Evolutionary conservation across 1,140 invertebrate genomes (phyloP).

Genomic region (Pseudomyrmex dendroicus): DNA sequence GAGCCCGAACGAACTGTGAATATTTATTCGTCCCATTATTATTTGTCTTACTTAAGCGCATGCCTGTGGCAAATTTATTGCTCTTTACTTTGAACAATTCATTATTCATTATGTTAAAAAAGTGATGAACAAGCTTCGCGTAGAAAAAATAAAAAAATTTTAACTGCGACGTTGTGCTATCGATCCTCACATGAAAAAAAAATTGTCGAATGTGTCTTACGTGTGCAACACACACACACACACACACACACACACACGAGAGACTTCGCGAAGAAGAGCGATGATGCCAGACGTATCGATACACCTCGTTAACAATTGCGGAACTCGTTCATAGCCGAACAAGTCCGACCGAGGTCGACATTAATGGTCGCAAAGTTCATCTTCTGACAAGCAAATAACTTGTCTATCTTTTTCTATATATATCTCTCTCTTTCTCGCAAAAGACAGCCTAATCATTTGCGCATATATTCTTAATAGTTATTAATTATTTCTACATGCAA

Average conservation of each 20-base stretch:
- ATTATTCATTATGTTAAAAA: no score
- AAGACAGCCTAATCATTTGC: background rate
- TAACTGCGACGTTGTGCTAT: constrained; percentile 1
- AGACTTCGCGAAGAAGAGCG: background rate
- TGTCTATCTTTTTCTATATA: background rate
- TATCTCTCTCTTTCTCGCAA: background rate
- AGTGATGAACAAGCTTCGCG: background rate
- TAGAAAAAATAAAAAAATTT: background rate
- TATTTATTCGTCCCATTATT: no score
- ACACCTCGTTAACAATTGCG: constrained; percentile 9
- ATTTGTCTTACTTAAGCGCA: no score
- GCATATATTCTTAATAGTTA: background rate
- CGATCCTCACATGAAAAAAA: constrained; percentile 13
- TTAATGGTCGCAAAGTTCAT: constrained; percentile 62
- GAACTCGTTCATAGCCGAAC: constrained; percentile 34
- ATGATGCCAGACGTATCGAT: constrained; percentile 1
- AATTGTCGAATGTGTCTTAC: background rate
- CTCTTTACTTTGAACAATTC: no score
- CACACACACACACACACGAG: no score
- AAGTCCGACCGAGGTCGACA: constrained; percentile 1
- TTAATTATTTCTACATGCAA: constrained; percentile 6
- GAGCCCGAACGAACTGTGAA: no score
- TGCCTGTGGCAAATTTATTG: no score
- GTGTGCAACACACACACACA: background rate
- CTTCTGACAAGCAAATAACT: constrained; percentile 39